These are phyloP conservation scores for Drosophila nannoptera DNA, from an alignment of 1,140 invertebrate genomes.

Conservation along the genomic window DNA sequence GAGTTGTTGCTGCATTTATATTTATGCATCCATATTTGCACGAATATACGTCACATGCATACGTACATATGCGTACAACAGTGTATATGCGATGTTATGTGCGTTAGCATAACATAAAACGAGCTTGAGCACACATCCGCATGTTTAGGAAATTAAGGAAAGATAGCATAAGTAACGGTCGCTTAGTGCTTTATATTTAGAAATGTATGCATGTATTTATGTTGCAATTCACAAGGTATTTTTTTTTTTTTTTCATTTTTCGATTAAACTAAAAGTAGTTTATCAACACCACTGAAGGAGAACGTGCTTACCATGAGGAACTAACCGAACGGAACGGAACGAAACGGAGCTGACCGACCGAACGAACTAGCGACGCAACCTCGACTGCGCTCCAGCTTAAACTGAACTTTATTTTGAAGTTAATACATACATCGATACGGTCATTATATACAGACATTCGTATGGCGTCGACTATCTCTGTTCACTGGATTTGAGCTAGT, in stretches of 20 bases:
- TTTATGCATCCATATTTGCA: constrained; percentile 18
- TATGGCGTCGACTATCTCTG: constrained; percentile 16
- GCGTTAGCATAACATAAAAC: constrained; percentile 17
- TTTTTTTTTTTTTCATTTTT: constrained; percentile 2
- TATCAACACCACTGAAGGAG: constrained; percentile 53
- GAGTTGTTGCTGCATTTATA: constrained; percentile 47
- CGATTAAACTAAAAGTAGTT: constrained; percentile 32
- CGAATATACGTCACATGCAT: constrained; percentile 3
- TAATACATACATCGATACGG: constrained; percentile 56
- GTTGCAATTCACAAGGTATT: constrained; percentile 29
- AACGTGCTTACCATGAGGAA: constrained; percentile 75
- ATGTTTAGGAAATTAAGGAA: neutral
- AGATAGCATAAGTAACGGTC: neutral
- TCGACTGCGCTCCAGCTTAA: constrained; percentile 75
- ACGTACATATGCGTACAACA: constrained; percentile 3
- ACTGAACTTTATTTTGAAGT: constrained; percentile 76
- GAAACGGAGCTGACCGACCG: constrained; percentile 55
- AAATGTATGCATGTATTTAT: constrained; percentile 14
- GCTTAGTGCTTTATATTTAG: neutral
- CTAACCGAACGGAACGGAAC: constrained; percentile 71
- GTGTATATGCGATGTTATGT: neutral
- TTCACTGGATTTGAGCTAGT: constrained; percentile 12
- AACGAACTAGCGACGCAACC: constrained; percentile 72
- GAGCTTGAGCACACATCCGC: constrained; percentile 1
- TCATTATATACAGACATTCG: constrained; percentile 24